Evolutionary conservation across 1,140 invertebrate genomes (phyloP).

Genomic region (Drosophila bocqueti): DNA sequence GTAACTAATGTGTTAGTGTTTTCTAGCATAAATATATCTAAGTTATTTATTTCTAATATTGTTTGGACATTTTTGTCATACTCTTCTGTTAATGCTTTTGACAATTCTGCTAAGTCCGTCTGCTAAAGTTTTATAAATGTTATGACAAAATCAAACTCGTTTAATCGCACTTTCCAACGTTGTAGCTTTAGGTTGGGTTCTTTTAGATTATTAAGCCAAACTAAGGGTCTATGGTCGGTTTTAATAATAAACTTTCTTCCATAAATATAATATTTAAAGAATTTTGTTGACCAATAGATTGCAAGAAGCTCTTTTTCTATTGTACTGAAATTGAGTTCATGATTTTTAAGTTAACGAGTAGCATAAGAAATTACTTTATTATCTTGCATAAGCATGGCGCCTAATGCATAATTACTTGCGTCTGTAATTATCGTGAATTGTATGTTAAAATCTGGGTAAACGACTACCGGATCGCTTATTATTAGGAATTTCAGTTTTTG

Average conservation of each 20-base stretch:
- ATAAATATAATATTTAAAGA: too few relatives aligned
- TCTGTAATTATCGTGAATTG: constrained; percentile 28
- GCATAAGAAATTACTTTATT: background rate
- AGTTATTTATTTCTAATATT: background rate
- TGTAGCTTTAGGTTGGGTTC: too few relatives aligned
- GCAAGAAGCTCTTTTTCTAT: too few relatives aligned
- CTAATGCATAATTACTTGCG: constrained; percentile 13
- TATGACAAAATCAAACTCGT: background rate
- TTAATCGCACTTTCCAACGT: too few relatives aligned
- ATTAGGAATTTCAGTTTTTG: constrained; percentile 10
- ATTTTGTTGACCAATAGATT: too few relatives aligned
- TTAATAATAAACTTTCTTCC: too few relatives aligned
- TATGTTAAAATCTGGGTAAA: constrained; percentile 24
- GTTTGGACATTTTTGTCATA: background rate
- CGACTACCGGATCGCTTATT: background rate
- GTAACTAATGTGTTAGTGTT: background rate
- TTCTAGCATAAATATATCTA: background rate
- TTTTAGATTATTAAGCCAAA: too few relatives aligned
- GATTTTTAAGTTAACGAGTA: too few relatives aligned
- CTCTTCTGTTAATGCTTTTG: background rate
- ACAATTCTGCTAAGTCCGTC: background rate
- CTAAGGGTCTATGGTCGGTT: too few relatives aligned
- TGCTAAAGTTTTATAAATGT: background rate
- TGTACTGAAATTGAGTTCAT: too few relatives aligned
- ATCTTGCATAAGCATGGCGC: constrained; percentile 13